Base-by-base conservation (phyloP, 2,888 invertebrate genomes). In the Orthosia incerta region DNA sequence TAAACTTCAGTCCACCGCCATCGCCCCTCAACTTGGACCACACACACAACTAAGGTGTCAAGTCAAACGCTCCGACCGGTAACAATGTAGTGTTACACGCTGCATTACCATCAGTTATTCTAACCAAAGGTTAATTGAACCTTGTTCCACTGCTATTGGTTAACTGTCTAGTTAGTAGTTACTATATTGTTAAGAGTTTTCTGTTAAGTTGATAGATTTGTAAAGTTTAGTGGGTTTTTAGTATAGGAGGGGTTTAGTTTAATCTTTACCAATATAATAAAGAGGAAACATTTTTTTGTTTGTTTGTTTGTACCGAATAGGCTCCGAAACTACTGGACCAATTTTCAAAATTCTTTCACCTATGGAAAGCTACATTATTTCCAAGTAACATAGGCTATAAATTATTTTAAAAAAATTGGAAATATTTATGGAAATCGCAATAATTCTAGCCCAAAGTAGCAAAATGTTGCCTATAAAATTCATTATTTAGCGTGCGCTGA, bases 111-210 rank as follows among this genome's bases (percentile, higher is more conserved):
- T 76, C 76, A 69, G 76, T 82, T 82, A 82, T 71, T 79, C 79
- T 79, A 79, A 84, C 84, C 77, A 80, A 78, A 87, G 89, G 91
- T 90, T 89, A 89, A 90, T 90, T 88, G 84, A 88, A 85, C 82
- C 84, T 87, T 87, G 85, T 86, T 86, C 77, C 51, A 60, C 61
- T 63, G 79, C 74, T 80, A 78, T 80, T 76, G 71, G 75, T 82
- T 83, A 82, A 83, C 71, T 77, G 69, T 48, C 66, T 55, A 71
- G 51, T 75, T 77, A 77, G 67, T 76, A 31, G 56, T 45, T 74
- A 20, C 39, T 20, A 72, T 70, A 80, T 82, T 76, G 78, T 74
- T 66, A 76, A 55, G 26, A 51, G 81, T n/a, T 55, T 45, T 57
- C 61, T 80, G 46, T 53, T 63, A 11, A 18, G 48, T 61, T 72